Conservation (phyloP, 1,140 invertebrate genomes). For the Bombus difficillimus region DNA sequence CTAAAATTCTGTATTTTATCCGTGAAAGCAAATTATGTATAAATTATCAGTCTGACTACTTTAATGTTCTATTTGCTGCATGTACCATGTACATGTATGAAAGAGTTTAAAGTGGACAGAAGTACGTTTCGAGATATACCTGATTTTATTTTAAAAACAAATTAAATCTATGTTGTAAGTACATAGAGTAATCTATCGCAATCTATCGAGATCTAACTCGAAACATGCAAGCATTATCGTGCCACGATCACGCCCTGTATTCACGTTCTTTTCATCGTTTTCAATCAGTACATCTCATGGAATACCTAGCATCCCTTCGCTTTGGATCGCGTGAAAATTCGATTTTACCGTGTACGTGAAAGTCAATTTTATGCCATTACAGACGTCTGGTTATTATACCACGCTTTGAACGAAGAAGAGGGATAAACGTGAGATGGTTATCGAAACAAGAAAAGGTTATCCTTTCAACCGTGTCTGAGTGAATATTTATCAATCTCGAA, state of each 20-base stretch:
- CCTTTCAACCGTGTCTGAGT: not conserved
- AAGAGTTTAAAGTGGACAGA: not conserved
- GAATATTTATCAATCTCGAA: constrained; percentile 47
- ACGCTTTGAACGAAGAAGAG: too few species aligned
- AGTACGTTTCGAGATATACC: not conserved
- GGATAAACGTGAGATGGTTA: not conserved
- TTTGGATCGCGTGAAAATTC: constrained; percentile 19
- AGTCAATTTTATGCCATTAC: constrained; percentile 30
- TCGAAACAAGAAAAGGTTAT: not conserved
- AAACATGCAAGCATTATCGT: not conserved
- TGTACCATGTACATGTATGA: not conserved
- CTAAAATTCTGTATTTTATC: not conserved
- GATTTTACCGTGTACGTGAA: constrained; percentile 29
- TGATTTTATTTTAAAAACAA: not conserved
- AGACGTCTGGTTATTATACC: constrained; percentile 4
- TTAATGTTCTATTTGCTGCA: not conserved
- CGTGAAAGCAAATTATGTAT: not conserved
- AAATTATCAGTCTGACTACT: not conserved
- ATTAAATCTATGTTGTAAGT: not conserved
- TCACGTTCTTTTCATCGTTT: constrained; percentile 34
- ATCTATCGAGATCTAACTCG: not conserved
- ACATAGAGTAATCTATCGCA: not conserved
- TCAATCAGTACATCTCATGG: not conserved
- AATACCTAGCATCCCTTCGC: not conserved
- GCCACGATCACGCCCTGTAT: not conserved